Conservation (phyloP, 2,797 vertebrate species). For the Crax fasciolata region DNA sequence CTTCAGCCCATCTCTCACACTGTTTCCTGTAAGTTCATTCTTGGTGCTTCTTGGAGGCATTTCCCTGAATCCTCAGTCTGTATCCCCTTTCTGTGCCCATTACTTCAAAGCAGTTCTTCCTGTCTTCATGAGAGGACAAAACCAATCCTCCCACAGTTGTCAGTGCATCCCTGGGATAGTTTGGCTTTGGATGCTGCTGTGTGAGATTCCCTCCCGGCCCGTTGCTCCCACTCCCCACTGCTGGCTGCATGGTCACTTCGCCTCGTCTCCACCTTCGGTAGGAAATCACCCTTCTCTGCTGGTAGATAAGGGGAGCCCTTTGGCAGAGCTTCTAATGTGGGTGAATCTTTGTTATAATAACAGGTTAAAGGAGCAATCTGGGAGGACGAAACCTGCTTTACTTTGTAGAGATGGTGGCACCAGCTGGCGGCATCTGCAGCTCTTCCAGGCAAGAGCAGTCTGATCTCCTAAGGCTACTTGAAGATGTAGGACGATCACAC, state of each 20-base stretch:
- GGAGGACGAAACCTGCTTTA: background rate
- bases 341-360: background rate
- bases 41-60: fast-evolving
- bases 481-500: background rate
- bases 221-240: background rate
- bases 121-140: background rate
- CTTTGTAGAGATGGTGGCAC: background rate
- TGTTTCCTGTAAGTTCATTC: background rate
- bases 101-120: background rate
- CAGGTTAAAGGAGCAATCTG: background rate
- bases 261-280: background rate
- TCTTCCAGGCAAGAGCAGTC: background rate
- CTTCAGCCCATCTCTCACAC: background rate
- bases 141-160: background rate
- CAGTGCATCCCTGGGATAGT: background rate
- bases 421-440: background rate
- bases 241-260: background rate
- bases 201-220: background rate
- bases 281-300: background rate
- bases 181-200: background rate
- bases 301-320: background rate
- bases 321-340: background rate
- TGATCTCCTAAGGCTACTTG: background rate
- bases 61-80: background rate
- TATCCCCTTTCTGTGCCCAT: background rate